Evolutionary conservation across 1,140 invertebrate species (phyloP).

Genomic region (Zelostemma sp.): DNA sequence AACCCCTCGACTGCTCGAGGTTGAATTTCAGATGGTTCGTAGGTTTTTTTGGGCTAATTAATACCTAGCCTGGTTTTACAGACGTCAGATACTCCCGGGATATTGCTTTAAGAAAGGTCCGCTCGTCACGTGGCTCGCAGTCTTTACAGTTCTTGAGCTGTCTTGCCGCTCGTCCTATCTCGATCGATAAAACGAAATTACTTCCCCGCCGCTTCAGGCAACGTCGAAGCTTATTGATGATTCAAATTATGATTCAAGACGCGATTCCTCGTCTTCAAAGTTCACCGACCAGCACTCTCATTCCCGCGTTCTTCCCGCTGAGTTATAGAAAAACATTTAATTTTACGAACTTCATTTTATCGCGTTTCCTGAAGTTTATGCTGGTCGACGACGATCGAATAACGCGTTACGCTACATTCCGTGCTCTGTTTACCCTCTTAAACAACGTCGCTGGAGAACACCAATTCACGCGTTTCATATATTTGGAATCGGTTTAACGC

Average conservation of each 20-base stretch:
- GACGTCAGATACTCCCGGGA: background rate
- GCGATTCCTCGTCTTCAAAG: no score
- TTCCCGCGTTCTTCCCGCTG: no score
- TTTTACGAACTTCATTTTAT: background rate
- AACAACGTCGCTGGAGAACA: background rate
- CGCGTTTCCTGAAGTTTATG: no score
- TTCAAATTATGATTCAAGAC: background rate
- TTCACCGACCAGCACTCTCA: no score
- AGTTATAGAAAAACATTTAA: no score
- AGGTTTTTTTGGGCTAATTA: background rate
- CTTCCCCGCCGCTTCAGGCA: background rate
- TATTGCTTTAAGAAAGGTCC: background rate
- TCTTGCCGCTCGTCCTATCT: background rate
- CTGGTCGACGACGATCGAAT: background rate
- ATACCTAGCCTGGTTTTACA: background rate
- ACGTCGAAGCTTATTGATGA: background rate
- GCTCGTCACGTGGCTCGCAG: background rate
- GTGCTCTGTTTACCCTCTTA: background rate
- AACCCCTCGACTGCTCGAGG: background rate
- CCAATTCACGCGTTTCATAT: background rate
- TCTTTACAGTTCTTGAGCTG: background rate
- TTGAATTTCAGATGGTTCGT: background rate
- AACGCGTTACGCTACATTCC: background rate
- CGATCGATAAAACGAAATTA: constrained; percentile 3
- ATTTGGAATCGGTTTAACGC: background rate